phyloP scores from a whole-genome alignment of 2,113 vertebrate genomes.

The Anseranas semipalmata region DNA sequence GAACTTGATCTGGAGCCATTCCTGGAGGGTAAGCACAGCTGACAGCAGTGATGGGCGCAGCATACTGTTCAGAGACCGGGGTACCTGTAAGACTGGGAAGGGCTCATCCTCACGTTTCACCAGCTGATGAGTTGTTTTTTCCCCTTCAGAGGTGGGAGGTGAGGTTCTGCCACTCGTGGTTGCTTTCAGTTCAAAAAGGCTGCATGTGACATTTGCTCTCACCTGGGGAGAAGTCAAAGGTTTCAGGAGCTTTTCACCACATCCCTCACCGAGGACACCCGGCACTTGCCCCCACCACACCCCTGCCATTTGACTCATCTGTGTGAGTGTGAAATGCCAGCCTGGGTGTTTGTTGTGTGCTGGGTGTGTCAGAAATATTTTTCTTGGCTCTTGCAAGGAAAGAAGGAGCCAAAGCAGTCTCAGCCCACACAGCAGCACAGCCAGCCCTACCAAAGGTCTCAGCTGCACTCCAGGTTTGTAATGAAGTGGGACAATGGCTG shows the following conservation, averaged over 20 bases:
- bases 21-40: background rate
- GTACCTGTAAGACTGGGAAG: background rate
- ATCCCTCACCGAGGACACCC: background rate
- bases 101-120: background rate
- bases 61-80: background rate
- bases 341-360: background rate
- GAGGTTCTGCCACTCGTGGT: background rate
- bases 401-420: background rate
- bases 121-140: background rate
- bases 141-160: background rate
- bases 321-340: background rate
- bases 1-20: background rate
- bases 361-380: background rate
- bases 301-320: background rate
- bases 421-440: background rate
- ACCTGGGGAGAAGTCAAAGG: background rate
- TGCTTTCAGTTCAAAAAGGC: background rate
- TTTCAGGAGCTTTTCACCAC: background rate
- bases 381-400: background rate
- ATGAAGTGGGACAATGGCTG: background rate
- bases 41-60: accelerated
- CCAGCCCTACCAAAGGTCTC: background rate
- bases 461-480: background rate
- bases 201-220: background rate
- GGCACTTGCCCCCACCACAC: background rate